Evolutionary conservation across 2,888 invertebrate genomes (phyloP).

Genomic region (Hypercompe scribonia): DNA sequence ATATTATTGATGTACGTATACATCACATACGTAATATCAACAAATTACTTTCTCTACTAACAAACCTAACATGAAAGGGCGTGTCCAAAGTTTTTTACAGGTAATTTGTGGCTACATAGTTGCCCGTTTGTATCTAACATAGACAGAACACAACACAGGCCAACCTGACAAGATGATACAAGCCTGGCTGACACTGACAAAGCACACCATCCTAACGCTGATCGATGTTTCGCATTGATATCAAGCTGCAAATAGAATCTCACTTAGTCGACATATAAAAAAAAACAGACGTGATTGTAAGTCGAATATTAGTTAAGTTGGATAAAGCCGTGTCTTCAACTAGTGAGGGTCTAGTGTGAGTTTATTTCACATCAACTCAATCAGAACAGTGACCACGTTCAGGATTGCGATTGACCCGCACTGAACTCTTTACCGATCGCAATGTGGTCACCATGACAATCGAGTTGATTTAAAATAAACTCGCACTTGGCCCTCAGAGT

Average conservation of each 20-base stretch:
- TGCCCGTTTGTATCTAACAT: constrained; percentile 47
- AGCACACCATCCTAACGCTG: constrained; percentile 50
- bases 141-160: constrained; percentile 52
- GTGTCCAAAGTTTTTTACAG: neutral
- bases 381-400: too few species aligned
- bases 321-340: neutral
- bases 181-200: constrained; percentile 75
- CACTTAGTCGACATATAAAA: constrained; percentile 12
- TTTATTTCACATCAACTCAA: too few species aligned
- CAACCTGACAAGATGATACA: constrained; percentile 68
- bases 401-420: too few species aligned
- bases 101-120: constrained; percentile 6
- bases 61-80: neutral
- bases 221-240: constrained; percentile 40
- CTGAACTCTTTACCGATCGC: too few species aligned
- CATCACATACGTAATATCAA: neutral
- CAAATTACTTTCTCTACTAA: neutral
- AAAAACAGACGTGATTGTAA: neutral
- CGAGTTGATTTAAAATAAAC: too few species aligned
- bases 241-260: constrained; percentile 24
- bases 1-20: too few species aligned
- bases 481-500: too few species aligned
- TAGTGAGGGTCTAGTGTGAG: neutral
- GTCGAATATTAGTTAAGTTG: neutral
- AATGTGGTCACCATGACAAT: too few species aligned